Evolutionary conservation across 2,888 invertebrate species (phyloP).

Genomic region (Camponotus fellah): DNA sequence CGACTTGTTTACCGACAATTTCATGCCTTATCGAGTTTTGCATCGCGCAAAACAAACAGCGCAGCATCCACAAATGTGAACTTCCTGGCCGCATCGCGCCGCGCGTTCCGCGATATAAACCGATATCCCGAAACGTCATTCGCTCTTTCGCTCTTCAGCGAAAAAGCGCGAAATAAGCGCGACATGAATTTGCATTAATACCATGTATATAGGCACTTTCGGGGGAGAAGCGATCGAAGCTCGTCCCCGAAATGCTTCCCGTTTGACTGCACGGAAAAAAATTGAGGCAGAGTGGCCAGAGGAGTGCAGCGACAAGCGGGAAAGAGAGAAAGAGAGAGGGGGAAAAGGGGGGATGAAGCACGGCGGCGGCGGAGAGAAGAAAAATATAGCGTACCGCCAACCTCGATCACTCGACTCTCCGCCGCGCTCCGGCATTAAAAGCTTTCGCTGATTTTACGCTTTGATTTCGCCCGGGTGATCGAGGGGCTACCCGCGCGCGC

Average conservation of each 20-base stretch:
- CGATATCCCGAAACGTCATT: slow-evolving; percentile 36
- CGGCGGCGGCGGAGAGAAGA: slow-evolving; percentile 35
- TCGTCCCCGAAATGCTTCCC: slow-evolving; percentile 26
- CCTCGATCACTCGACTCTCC: slow-evolving; percentile 60
- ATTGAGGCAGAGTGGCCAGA: background rate
- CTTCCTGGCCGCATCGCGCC: slow-evolving; percentile 38
- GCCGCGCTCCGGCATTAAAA: slow-evolving; percentile 70
- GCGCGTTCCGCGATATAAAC: slow-evolving; percentile 42
- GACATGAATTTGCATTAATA: slow-evolving; percentile 46
- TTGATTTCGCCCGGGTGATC: slow-evolving; percentile 73
- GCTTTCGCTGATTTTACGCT: slow-evolving; percentile 75
- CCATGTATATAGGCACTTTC: background rate
- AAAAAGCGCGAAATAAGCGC: slow-evolving; percentile 44
- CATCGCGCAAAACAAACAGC: slow-evolving; percentile 53
- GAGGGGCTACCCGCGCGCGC: slow-evolving; percentile 51
- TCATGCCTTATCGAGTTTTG: slow-evolving; percentile 57
- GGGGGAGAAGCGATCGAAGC: slow-evolving; percentile 22
- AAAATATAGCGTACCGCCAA: slow-evolving; percentile 55
- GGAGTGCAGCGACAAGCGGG: background rate
- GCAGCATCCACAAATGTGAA: slow-evolving; percentile 50
- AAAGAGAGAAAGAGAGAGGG: background rate
- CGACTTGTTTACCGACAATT: slow-evolving; percentile 55
- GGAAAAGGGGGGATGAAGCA: background rate
- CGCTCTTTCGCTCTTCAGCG: background rate
- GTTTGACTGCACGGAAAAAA: slow-evolving; percentile 42